These are phyloP conservation scores for Mesocricetus auratus DNA, from an alignment of 2,113 vertebrate species.

Conservation along the genomic window DNA sequence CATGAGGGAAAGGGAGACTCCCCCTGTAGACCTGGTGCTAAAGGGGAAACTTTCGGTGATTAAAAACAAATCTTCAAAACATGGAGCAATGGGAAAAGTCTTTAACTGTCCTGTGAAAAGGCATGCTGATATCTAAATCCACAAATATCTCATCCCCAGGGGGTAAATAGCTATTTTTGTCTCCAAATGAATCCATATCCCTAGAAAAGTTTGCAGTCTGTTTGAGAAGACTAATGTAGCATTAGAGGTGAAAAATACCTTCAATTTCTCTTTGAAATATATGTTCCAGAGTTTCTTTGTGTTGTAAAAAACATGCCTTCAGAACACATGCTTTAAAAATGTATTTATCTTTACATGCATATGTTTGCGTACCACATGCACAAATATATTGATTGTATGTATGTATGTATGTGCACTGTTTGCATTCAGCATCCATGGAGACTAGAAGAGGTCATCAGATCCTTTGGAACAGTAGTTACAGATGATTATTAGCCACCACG, in stretches of 20 bases:
- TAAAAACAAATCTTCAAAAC: conserved; percentile 56
- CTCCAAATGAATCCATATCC: background rate
- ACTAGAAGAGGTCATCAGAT: background rate
- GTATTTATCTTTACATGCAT: background rate
- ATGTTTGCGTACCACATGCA: background rate
- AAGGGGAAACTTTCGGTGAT: background rate
- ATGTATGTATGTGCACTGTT: background rate
- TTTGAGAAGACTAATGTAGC: background rate
- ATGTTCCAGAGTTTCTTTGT: background rate
- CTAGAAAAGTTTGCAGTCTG: background rate
- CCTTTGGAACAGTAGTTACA: background rate
- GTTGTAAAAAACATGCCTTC: conserved; percentile 5
- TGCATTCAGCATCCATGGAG: background rate
- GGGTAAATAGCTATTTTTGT: background rate
- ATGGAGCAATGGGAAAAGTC: conserved; percentile 13
- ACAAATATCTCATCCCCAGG: conserved; percentile 48
- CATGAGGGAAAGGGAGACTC: background rate
- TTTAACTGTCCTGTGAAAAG: conserved; percentile 36
- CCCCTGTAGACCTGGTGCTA: background rate
- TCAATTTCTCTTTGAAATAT: conserved; percentile 28
- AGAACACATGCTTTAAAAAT: background rate
- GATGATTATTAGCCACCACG: background rate
- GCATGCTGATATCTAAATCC: conserved; percentile 65
- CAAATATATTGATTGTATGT: background rate
- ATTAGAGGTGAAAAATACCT: background rate